Percentiles rank a stretch among this genome's conserved stretches.
phyloP scores from a whole-genome alignment of 2,888 invertebrate genomes.

The Corythucha ciliata region DNA sequence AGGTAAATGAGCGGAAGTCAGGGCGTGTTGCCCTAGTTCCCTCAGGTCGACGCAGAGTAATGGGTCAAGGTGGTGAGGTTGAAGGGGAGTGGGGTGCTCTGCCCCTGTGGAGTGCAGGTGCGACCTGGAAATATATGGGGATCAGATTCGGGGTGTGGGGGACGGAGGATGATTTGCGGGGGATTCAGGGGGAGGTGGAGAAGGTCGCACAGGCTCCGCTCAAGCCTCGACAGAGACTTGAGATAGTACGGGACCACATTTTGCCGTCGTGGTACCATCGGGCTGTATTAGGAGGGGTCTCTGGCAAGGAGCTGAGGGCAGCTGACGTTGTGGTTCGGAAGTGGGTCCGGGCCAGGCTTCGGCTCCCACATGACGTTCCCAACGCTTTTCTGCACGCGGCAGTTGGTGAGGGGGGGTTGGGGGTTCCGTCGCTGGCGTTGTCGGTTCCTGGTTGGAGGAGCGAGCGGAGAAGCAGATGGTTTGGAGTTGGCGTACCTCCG shows the following conservation, averaged over 20 bases:
- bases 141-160: not conserved
- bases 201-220: slow-evolving; percentile 37
- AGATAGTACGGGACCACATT: slow-evolving; percentile 39
- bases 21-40: slow-evolving; percentile 31
- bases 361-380: no score
- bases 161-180: not conserved
- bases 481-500: no score
- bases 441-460: no score
- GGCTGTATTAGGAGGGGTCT: no score
- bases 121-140: slow-evolving; percentile 2
- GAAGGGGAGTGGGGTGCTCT: not conserved
- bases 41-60: not conserved
- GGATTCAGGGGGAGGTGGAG: not conserved
- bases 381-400: slow-evolving; percentile 38
- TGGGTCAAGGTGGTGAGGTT: not conserved
- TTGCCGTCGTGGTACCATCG: slow-evolving; percentile 40
- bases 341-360: no score
- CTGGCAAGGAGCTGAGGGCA: no score
- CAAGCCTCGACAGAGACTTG: slow-evolving; percentile 41
- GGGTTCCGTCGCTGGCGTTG: slow-evolving; percentile 32
- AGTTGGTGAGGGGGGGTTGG: slow-evolving; percentile 35
- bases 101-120: not conserved
- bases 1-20: slow-evolving; percentile 23
- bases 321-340: no score
- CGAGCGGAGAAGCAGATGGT: no score